phyloP scores from a whole-genome alignment of 1,140 invertebrate species.

The Trachymyrmex cornetzi region DNA sequence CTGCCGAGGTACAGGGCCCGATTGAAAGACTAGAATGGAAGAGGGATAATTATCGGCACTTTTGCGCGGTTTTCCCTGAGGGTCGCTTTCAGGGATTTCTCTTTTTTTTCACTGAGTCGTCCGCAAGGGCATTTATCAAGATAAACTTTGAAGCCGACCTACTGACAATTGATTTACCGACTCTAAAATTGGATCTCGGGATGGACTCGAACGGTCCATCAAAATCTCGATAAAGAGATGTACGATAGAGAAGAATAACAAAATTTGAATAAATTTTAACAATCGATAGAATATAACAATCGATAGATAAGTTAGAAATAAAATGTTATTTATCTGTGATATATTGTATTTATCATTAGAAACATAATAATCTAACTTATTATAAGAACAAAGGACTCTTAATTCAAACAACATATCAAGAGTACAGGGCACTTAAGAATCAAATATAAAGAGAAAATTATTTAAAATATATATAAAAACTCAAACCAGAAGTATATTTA shows the following conservation, averaged over 20 bases:
- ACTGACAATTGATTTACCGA: slow-evolving; percentile 61
- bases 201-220: slow-evolving; percentile 25
- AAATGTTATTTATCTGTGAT: not conserved
- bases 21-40: slow-evolving; percentile 32
- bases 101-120: slow-evolving; percentile 2
- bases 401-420: too few species aligned
- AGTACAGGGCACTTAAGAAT: too few species aligned
- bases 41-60: slow-evolving; percentile 51
- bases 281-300: not conserved
- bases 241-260: not conserved
- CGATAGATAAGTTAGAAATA: not conserved
- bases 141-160: slow-evolving; percentile 57
- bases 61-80: slow-evolving; percentile 36
- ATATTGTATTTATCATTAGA: not conserved
- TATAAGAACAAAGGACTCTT: too few species aligned
- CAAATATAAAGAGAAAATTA: too few species aligned
- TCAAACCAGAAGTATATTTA: too few species aligned
- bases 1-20: not conserved
- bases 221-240: slow-evolving; percentile 39
- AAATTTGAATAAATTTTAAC: slow-evolving; percentile 19
- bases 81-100: slow-evolving; percentile 15
- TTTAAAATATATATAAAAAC: too few species aligned
- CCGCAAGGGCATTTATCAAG: slow-evolving; percentile 51
- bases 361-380: slow-evolving; percentile 25
- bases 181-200: slow-evolving; percentile 49